These are phyloP conservation scores for Trypoxylon attenuatum DNA, from an alignment of 2,888 invertebrate genomes.

Conservation along the genomic window DNA sequence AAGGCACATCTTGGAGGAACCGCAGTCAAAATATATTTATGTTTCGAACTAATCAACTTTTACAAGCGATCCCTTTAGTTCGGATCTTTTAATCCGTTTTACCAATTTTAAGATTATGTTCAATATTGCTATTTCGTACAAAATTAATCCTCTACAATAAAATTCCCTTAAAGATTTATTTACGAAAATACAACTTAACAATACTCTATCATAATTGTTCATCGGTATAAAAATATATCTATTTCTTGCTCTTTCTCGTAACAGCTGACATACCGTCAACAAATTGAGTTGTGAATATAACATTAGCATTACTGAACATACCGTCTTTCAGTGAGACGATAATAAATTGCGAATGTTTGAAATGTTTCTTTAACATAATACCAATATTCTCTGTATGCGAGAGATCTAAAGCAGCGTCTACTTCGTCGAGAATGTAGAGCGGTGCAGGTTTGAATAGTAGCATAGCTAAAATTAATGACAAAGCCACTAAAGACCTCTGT, in stretches of 20 bases:
- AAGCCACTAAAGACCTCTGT: constrained; percentile 95
- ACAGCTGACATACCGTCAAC: constrained; percentile 96
- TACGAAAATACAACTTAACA: no score
- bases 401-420: constrained; percentile 98
- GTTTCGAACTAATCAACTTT: no score
- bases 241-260: constrained; percentile 61
- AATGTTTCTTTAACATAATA: constrained; percentile 92
- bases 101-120: no score
- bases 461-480: constrained; percentile 97
- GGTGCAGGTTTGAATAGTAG: constrained; percentile 98
- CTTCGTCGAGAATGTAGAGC: constrained; percentile 98
- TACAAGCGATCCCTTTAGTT: no score
- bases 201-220: no score
- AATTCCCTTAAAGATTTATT: no score
- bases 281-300: constrained; percentile 95
- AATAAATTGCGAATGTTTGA: constrained; percentile 95
- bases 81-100: no score
- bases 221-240: constrained; percentile 19
- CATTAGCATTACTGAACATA: constrained; percentile 99
- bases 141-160: no score
- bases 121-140: no score
- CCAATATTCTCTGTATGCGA: constrained; percentile 99
- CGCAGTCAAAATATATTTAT: no score
- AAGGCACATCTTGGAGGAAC: no score
- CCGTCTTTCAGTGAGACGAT: constrained; percentile 99